A percentile compares a stretch with the other conserved stretches of the same genome.
Conservation (phyloP, 1,140 invertebrate species). For the Adoxophyes honmai region DNA sequence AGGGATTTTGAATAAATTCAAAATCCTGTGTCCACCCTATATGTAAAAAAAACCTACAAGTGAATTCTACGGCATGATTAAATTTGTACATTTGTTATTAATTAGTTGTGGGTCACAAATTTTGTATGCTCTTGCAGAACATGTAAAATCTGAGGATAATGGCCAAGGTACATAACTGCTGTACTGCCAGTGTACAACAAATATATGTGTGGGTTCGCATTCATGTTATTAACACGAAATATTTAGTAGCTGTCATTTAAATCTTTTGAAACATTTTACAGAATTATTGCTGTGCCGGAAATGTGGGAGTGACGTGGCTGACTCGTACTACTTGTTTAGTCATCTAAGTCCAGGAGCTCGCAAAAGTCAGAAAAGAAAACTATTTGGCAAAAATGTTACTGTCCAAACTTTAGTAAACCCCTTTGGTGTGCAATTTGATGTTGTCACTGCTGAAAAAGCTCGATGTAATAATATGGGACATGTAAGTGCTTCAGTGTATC, state of each 20-base stretch:
- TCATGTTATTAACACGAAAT: too few relatives aligned
- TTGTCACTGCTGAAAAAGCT: constrained; percentile 70
- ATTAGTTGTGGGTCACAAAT: constrained; percentile 31
- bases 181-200: too few relatives aligned
- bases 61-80: constrained; percentile 38
- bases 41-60: too few relatives aligned
- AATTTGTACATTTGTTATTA: constrained; percentile 33
- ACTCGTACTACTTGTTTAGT: constrained; percentile 70
- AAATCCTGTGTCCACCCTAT: too few relatives aligned
- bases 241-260: too few relatives aligned
- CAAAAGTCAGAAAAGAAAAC: constrained; percentile 63
- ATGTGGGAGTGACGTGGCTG: constrained; percentile 75
- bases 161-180: constrained; percentile 42
- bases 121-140: constrained; percentile 29
- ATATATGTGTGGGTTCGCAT: too few relatives aligned
- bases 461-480: constrained; percentile 68
- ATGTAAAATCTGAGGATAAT: constrained; percentile 34
- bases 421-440: constrained; percentile 70
- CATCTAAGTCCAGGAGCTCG: constrained; percentile 66
- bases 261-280: constrained; percentile 23
- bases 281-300: constrained; percentile 74
- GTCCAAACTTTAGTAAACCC: constrained; percentile 75
- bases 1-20: too few relatives aligned
- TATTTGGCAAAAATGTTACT: constrained; percentile 72
- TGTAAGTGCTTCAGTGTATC: constrained; percentile 41